Conservation (phyloP, 2,113 vertebrate species). For the Pelecanus crispus region DNA sequence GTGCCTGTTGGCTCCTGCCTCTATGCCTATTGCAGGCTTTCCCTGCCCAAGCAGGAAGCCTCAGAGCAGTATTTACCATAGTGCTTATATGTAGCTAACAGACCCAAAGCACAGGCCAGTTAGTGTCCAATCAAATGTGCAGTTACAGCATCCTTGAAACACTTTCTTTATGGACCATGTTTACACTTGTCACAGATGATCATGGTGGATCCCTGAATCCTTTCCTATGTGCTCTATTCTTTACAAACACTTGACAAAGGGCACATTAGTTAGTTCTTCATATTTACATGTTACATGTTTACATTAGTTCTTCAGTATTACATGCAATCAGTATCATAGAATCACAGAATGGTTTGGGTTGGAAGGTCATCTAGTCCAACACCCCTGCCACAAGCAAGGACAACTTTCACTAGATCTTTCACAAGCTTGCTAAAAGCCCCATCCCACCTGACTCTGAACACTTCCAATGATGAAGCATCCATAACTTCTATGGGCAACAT, state of each 20-base stretch:
- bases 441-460: not conserved
- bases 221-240: not conserved
- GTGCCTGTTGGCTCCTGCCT: not conserved
- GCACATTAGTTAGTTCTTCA: not conserved
- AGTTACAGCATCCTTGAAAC: not conserved
- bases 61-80: not conserved
- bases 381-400: not conserved
- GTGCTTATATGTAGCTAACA: not conserved
- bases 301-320: too few species aligned
- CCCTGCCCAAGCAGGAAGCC: not conserved
- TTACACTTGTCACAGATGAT: not conserved
- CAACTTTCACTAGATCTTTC: not conserved
- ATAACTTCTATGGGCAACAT: not conserved
- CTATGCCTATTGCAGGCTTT: not conserved
- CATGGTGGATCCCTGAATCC: not conserved
- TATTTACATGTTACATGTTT: too few species aligned
- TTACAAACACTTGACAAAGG: not conserved
- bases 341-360: not conserved
- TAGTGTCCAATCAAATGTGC: not conserved
- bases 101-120: not conserved
- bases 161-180: not conserved
- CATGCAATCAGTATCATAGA: not conserved
- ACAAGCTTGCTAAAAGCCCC: not conserved
- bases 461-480: not conserved
- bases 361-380: not conserved